Evolutionary conservation across 2,113 vertebrate species (phyloP).

Genomic region (Elachura formosa): DNA sequence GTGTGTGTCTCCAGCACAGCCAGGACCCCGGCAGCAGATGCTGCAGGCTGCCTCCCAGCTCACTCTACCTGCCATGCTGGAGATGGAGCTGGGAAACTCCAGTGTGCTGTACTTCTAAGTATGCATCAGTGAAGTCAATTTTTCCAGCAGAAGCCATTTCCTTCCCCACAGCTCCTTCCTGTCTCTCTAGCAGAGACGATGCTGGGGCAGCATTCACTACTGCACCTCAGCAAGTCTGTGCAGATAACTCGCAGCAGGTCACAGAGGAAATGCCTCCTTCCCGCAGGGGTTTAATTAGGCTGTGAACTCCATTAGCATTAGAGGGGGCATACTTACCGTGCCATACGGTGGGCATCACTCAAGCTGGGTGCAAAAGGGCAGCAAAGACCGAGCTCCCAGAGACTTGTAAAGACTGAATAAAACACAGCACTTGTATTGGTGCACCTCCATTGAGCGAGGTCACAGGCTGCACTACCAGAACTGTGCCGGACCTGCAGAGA

Average conservation of each 20-base stretch:
- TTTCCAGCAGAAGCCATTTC: neutral
- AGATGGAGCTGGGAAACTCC: neutral
- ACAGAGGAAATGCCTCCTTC: neutral
- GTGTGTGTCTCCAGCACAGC: neutral
- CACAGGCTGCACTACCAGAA: neutral
- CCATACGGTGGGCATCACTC: constrained; percentile 1
- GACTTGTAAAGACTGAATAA: neutral
- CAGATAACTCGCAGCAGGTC: neutral
- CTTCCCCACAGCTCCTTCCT: neutral
- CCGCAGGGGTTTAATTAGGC: neutral
- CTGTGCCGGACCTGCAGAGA: neutral
- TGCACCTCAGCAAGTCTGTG: neutral
- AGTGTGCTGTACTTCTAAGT: neutral
- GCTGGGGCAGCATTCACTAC: neutral
- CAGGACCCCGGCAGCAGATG: neutral
- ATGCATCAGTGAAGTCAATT: neutral
- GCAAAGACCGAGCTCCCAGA: accelerated
- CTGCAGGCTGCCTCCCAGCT: neutral
- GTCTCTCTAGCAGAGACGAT: neutral
- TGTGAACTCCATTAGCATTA: neutral
- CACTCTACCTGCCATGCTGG: neutral
- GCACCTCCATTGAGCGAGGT: neutral
- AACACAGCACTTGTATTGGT: accelerated
- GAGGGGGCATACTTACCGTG: neutral
- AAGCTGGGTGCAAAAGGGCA: neutral